A percentile compares a stretch with the other conserved stretches of the same genome.
Evolutionary conservation across 1,140 invertebrate genomes (phyloP).

Genomic region (Heliconius himera): DNA sequence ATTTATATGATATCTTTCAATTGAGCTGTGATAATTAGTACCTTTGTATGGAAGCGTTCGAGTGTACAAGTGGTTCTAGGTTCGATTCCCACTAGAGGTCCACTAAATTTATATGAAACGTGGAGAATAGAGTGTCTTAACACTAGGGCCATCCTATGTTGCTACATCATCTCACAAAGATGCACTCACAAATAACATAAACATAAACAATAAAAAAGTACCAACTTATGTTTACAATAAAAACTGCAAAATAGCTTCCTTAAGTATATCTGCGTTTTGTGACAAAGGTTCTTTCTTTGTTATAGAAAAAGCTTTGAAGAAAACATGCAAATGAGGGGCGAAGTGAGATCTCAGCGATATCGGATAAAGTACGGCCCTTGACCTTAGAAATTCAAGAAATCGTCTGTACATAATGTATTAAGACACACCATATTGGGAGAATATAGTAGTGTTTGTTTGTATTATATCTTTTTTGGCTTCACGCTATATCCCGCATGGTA

Average conservation of each 20-base stretch:
- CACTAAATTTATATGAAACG: too few relatives aligned
- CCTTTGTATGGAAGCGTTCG: too few relatives aligned
- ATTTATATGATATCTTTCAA: too few relatives aligned
- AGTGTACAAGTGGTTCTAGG: too few relatives aligned
- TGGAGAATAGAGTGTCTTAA: too few relatives aligned
- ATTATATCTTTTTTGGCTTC: background rate
- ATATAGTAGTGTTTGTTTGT: background rate
- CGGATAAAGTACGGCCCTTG: background rate
- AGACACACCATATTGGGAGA: background rate
- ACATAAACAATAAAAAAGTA: too few relatives aligned
- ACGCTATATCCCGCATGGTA: too few relatives aligned
- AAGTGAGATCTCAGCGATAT: conserved; percentile 17
- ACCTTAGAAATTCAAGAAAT: conserved; percentile 7
- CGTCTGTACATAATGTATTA: background rate
- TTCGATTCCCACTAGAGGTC: too few relatives aligned
- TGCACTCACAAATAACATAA: too few relatives aligned
- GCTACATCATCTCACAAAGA: too few relatives aligned
- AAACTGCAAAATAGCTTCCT: background rate
- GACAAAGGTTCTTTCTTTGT: conserved; percentile 7
- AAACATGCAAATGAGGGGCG: conserved; percentile 16
- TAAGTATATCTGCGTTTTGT: conserved; percentile 7
- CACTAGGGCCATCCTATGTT: too few relatives aligned
- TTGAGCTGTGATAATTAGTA: too few relatives aligned
- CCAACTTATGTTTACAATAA: background rate
- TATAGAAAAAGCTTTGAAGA: conserved; percentile 15